Evolutionary conservation across 1,140 invertebrate species (phyloP).

Genomic region (Rhynchophorus ferrugineus): DNA sequence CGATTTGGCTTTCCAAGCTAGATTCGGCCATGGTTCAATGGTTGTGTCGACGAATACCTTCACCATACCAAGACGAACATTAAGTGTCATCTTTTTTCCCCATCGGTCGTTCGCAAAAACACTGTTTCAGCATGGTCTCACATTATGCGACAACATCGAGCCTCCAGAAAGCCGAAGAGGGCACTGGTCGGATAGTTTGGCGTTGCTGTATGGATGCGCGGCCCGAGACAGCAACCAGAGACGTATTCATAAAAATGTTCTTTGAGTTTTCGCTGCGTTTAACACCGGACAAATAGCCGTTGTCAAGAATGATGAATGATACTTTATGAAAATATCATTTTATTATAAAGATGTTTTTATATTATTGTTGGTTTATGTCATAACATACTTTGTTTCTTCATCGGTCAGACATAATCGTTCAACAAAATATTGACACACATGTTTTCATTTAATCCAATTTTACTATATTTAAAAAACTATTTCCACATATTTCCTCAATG

Average conservation of each 20-base stretch:
- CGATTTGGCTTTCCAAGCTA: conserved; percentile 70
- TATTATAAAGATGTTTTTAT: too few relatives aligned
- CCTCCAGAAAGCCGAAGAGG: conserved; percentile 6
- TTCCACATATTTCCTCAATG: too few relatives aligned
- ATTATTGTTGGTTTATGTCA: too few relatives aligned
- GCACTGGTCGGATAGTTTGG: conserved; percentile 10
- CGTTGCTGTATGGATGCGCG: conserved; percentile 7
- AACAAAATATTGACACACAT: too few relatives aligned
- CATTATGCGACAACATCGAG: conserved; percentile 3
- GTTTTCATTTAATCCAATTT: too few relatives aligned
- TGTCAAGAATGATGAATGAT: too few relatives aligned
- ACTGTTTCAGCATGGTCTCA: conserved; percentile 6
- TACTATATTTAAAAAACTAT: too few relatives aligned
- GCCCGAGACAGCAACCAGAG: conserved; percentile 5
- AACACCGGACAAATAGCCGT: neutral
- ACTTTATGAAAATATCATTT: too few relatives aligned
- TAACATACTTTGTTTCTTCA: too few relatives aligned
- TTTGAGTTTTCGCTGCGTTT: neutral
- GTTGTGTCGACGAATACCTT: neutral
- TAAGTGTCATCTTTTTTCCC: conserved; percentile 12
- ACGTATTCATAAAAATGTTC: neutral
- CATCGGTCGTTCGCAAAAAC: conserved; percentile 7
- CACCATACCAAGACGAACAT: conserved; percentile 3
- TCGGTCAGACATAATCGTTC: too few relatives aligned
- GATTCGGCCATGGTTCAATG: conserved; percentile 47